phyloP scores from a whole-genome alignment of 1,140 invertebrate genomes.

The Tetragonula clypearis region DNA sequence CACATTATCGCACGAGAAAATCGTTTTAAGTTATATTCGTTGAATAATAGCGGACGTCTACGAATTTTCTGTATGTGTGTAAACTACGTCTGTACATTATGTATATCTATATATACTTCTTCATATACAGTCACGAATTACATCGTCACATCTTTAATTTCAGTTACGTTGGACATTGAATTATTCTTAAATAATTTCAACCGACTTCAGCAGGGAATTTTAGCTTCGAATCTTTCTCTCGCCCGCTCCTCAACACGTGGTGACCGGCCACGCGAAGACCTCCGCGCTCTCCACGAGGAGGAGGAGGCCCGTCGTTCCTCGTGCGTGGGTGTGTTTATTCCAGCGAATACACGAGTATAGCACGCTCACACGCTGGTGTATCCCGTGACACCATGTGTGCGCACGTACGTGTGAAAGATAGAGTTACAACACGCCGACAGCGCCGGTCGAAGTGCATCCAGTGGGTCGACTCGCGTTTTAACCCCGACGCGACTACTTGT shows the following conservation, averaged over 20 bases:
- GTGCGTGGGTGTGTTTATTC: slow-evolving; percentile 31
- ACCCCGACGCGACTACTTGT: slow-evolving; percentile 20
- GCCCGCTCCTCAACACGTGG: slow-evolving; percentile 24
- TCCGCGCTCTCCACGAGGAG: neutral
- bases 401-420: slow-evolving; percentile 31
- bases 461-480: slow-evolving; percentile 34
- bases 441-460: slow-evolving; percentile 13
- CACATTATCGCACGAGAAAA: too few species aligned
- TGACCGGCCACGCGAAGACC: slow-evolving; percentile 4
- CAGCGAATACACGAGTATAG: neutral
- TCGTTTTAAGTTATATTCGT: too few species aligned
- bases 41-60: too few species aligned
- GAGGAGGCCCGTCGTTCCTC: neutral
- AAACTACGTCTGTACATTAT: too few species aligned
- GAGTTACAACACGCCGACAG: slow-evolving; percentile 35
- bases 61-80: too few species aligned
- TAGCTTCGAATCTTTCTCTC: neutral
- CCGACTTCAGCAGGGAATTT: too few species aligned
- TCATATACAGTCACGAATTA: neutral
- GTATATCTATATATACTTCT: too few species aligned
- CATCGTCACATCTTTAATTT: neutral
- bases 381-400: neutral
- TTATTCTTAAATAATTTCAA: too few species aligned
- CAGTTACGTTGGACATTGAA: too few species aligned
- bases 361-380: neutral